These are phyloP conservation scores for Melanchra persicariae DNA, from an alignment of 2,888 invertebrate species.

Conservation along the genomic window DNA sequence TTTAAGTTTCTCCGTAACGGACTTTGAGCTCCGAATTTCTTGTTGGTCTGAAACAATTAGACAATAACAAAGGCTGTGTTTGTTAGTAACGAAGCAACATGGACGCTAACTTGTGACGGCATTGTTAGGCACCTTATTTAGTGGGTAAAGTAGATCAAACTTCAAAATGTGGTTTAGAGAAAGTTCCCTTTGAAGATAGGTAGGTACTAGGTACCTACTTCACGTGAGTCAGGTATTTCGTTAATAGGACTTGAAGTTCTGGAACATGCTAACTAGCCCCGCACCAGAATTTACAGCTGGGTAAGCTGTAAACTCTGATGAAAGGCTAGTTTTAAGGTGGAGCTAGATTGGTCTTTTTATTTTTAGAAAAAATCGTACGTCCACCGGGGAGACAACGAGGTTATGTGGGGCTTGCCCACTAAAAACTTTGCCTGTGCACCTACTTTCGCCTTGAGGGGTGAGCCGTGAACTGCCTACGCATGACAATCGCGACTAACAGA, in stretches of 20 bases:
- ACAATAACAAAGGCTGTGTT: conserved; percentile 22
- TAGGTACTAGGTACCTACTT: neutral
- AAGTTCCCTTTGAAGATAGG: neutral
- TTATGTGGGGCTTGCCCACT: too few species aligned
- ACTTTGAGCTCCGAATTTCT: conserved; percentile 20
- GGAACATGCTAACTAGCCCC: too few species aligned
- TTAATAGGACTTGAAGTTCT: neutral
- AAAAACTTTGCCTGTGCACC: too few species aligned
- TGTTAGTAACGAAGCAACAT: conserved; percentile 16
- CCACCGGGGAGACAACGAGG: too few species aligned
- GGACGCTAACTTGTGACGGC: neutral
- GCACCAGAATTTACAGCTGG: too few species aligned
- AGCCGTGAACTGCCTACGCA: too few species aligned
- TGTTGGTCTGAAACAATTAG: conserved; percentile 34
- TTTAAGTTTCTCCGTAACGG: conserved; percentile 34
- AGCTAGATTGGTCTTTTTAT: too few species aligned
- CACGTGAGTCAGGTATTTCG: neutral
- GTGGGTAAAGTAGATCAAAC: neutral
- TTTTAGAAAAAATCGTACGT: too few species aligned
- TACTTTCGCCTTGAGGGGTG: too few species aligned
- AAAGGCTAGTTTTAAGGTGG: too few species aligned
- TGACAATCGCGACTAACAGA: too few species aligned
- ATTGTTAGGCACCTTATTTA: conserved; percentile 28
- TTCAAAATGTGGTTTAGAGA: neutral
- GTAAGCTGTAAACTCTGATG: too few species aligned